A percentile compares a stretch with the other conserved stretches of the same genome.
Conservation (phyloP, 2,797 vertebrate genomes). For the Sebastes hubbsi region DNA sequence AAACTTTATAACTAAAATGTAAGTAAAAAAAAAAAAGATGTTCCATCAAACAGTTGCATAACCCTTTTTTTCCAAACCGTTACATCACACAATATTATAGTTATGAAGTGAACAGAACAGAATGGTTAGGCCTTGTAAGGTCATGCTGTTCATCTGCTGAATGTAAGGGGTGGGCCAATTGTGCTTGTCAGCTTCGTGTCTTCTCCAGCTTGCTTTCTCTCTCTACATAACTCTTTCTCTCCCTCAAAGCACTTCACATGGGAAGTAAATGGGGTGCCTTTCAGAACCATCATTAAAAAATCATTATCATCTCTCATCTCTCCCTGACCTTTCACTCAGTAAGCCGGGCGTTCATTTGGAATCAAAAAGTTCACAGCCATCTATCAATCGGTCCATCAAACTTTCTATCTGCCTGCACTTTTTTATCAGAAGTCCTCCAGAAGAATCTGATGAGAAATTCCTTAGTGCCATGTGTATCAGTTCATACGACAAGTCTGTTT, state of each 20-base stretch:
- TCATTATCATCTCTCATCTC: constrained; percentile 77
- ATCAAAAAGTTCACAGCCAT: constrained; percentile 58
- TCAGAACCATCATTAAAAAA: constrained; percentile 79
- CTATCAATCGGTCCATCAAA: constrained; percentile 64
- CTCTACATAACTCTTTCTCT: constrained; percentile 3
- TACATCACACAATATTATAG: constrained; percentile 2
- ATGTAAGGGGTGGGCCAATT: background rate
- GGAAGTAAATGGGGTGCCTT: constrained; percentile 72
- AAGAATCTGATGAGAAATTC: background rate
- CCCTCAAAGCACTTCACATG: constrained; percentile 32
- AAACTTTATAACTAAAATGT: constrained; percentile 5
- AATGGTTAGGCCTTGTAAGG: background rate
- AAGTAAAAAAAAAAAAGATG: constrained; percentile 15
- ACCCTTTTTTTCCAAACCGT: background rate
- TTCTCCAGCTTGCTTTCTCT: background rate
- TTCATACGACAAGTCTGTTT: background rate
- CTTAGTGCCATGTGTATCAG: background rate
- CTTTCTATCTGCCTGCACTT: constrained; percentile 28
- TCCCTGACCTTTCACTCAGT: constrained; percentile 77
- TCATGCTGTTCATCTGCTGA: constrained; percentile 7
- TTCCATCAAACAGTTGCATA: constrained; percentile 21
- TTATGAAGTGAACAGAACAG: constrained; percentile 1
- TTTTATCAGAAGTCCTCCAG: background rate
- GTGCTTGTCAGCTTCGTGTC: constrained; percentile 17
- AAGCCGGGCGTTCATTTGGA: constrained; percentile 57